These are phyloP conservation scores for Poliocrania exsul DNA, from an alignment of 2,797 vertebrate species.

Conservation along the genomic window DNA sequence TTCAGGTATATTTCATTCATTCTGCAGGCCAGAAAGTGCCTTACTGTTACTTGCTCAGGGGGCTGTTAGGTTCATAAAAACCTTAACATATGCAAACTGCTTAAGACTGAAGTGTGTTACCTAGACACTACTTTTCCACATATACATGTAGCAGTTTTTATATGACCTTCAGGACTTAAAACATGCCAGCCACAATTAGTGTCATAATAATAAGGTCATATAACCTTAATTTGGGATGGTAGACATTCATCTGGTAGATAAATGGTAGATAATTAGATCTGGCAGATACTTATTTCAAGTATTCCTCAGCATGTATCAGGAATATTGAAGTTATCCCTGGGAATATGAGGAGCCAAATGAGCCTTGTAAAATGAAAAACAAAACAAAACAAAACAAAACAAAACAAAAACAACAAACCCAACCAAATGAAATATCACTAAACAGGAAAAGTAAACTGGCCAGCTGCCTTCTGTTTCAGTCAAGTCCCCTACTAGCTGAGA, in stretches of 20 bases:
- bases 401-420: background rate
- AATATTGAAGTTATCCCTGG: background rate
- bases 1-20: background rate
- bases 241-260: background rate
- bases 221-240: background rate
- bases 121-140: background rate
- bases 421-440: background rate
- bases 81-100: background rate
- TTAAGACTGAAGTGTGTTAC: background rate
- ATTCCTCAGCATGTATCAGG: background rate
- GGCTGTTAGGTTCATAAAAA: background rate
- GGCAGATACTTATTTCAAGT: background rate
- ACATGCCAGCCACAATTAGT: background rate
- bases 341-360: background rate
- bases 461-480: background rate
- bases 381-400: background rate
- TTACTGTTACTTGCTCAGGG: background rate
- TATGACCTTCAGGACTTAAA: background rate
- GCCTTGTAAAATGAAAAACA: background rate
- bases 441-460: background rate
- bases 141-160: background rate
- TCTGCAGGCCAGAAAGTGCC: background rate
- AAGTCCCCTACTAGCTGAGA: background rate
- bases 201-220: background rate
- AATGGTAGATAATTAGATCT: background rate